Percentiles rank a stretch among this genome's conserved stretches.
Conservation (phyloP, 2,888 invertebrate genomes). For the Thera obeliscata region DNA sequence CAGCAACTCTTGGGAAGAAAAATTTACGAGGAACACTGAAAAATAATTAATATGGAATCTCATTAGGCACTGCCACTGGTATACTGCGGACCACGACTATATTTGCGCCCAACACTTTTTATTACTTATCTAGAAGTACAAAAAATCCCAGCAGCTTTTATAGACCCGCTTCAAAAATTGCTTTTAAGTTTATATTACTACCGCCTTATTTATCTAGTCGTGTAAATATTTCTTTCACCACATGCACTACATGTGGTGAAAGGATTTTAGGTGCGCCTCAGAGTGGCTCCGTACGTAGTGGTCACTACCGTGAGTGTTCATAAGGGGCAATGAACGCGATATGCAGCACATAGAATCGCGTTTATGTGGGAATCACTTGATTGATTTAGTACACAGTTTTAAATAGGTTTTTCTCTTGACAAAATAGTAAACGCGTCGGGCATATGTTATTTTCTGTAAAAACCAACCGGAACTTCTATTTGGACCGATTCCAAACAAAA, state of each 20-base stretch:
- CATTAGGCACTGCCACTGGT: slow-evolving; percentile 54
- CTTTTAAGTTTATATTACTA: no score
- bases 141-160: no score
- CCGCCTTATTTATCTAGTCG: no score
- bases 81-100: slow-evolving; percentile 41
- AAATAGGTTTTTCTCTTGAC: slow-evolving; percentile 30
- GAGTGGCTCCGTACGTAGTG: no score
- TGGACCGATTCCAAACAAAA: slow-evolving; percentile 54
- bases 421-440: slow-evolving; percentile 41
- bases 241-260: no score
- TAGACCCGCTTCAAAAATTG: no score
- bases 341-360: no score
- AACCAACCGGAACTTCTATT: slow-evolving; percentile 45
- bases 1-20: slow-evolving; percentile 57
- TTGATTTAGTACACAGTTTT: slow-evolving; percentile 16
- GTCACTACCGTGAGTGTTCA: no score
- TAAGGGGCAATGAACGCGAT: no score
- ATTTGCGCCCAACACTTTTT: slow-evolving; percentile 6
- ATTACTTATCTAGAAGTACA: no score
- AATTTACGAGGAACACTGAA: slow-evolving; percentile 69
- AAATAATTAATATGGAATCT: slow-evolving; percentile 74
- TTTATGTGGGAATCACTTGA: neutral
- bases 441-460: slow-evolving; percentile 39
- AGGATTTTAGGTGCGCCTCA: no score
- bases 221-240: no score